A percentile compares a stretch with the other conserved stretches of the same genome.
phyloP scores from a whole-genome alignment of 2,888 invertebrate species.

The Nymphalis c-album region DNA sequence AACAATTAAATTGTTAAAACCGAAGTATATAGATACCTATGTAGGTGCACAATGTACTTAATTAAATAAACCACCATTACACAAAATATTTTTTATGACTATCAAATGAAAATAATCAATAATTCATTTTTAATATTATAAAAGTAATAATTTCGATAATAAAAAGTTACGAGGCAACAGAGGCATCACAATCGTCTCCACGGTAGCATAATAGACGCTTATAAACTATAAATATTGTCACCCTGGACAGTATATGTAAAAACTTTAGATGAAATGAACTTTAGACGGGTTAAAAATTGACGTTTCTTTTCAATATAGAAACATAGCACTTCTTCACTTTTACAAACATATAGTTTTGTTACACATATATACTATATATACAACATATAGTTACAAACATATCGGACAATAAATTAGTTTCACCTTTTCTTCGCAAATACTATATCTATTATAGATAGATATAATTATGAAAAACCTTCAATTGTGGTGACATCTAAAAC shows the following conservation, averaged over 20 bases:
- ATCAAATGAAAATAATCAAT: slow-evolving; percentile 20
- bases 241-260: slow-evolving; percentile 46
- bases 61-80: background rate
- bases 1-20: too few relatives aligned
- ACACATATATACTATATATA: too few relatives aligned
- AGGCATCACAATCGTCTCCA: slow-evolving; percentile 43
- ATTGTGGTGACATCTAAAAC: too few relatives aligned
- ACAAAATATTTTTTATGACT: background rate
- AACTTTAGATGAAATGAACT: slow-evolving; percentile 42
- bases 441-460: too few relatives aligned
- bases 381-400: too few relatives aligned
- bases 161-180: slow-evolving; percentile 36
- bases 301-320: too few relatives aligned
- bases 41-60: background rate
- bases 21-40: background rate
- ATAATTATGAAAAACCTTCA: too few relatives aligned
- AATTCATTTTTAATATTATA: slow-evolving; percentile 28
- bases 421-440: too few relatives aligned
- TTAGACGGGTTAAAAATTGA: background rate
- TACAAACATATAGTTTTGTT: too few relatives aligned
- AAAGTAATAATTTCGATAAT: slow-evolving; percentile 33
- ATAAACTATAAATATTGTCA: slow-evolving; percentile 56
- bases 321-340: too few relatives aligned
- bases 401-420: too few relatives aligned
- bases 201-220: slow-evolving; percentile 58